phyloP scores from a whole-genome alignment of 2,797 vertebrate genomes.

The Antrozous pallidus region DNA sequence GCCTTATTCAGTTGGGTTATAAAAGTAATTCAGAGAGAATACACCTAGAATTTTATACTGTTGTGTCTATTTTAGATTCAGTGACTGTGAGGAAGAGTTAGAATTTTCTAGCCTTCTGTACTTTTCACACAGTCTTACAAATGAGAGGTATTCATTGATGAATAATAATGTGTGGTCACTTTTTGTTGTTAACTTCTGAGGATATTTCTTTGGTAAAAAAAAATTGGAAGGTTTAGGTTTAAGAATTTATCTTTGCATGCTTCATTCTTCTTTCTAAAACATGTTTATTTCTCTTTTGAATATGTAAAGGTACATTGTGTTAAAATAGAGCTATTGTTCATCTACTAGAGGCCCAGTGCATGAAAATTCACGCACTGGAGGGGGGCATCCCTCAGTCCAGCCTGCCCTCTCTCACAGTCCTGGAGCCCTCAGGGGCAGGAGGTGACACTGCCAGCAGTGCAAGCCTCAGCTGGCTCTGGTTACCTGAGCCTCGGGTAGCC shows the following conservation, averaged over 20 bases:
- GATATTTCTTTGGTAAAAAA: slow-evolving; percentile 37
- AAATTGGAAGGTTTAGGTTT: background rate
- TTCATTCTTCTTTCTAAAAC: slow-evolving; percentile 35
- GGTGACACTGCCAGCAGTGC: too few relatives aligned
- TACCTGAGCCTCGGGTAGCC: too few relatives aligned
- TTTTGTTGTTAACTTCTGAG: slow-evolving; percentile 17
- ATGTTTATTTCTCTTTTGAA: slow-evolving; percentile 12
- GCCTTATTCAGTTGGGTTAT: slow-evolving; percentile 55
- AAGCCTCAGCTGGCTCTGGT: too few relatives aligned
- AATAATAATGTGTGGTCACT: slow-evolving; percentile 19
- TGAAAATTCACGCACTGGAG: too few relatives aligned
- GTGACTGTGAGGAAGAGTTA: background rate
- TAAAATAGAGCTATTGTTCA: slow-evolving; percentile 2
- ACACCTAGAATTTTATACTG: slow-evolving; percentile 46
- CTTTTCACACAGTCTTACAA: background rate
- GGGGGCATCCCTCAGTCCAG: too few relatives aligned
- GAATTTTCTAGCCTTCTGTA: background rate
- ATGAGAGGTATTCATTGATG: background rate
- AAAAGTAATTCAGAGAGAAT: slow-evolving; percentile 61
- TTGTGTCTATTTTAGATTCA: slow-evolving; percentile 50
- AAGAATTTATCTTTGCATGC: background rate
- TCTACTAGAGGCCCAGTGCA: background rate
- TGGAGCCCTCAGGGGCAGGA: too few relatives aligned
- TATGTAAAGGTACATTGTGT: background rate
- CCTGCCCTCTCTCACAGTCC: too few relatives aligned